Evolutionary conservation across 1,140 invertebrate genomes (phyloP), one percentile per base, ranked within the genome.

Genomic region (Leguminivora glycinivorella): DNA sequence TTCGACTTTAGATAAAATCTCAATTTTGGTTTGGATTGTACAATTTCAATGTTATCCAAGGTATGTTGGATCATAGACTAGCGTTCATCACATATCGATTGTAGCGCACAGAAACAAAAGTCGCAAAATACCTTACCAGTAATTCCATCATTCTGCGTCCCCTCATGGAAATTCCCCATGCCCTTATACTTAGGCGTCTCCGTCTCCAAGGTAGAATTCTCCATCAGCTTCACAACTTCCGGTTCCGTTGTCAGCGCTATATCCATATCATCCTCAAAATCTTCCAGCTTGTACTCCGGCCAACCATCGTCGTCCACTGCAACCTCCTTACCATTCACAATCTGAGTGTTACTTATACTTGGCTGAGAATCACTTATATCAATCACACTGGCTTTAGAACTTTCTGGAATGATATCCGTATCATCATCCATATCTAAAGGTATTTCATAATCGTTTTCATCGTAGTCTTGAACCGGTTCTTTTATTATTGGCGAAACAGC

Each of bases 121-220:
- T n/a, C n/a, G n/a, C n/a, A 34, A 34, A 9, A 34, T 34, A 34
- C 12, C 43, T 71, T 80, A 81, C 94, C 94, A 70, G 95, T 95
- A 0, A 93, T 90, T 4, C 96, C 96, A 90, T 97, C 95, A 84
- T 97, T 97, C 77, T 94, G 93, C 26, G 95, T 94, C 78, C 95
- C 93, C 0, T 94, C 93, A 77, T 93, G 93, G 78, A 96, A 96
- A 71, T 93, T 92, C 0, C 94, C 95, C 74, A 92, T 92, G 40
- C 86, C 88, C 70, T 91, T 87, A 3, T 90, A 87, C 67, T 79
- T 82, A 4, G 79, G 52, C n/a, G 60, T 71, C 0, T 67, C 22
- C 10, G 17, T 60, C 10, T 69, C 67, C 10, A 76, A 56, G 24
- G 77, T 31, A 7, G 80, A 71, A 24, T 83, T 69, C 6, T 89